Base-by-base conservation (phyloP, 2,797 vertebrate genomes). In the Hoplostethus mediterraneus region DNA sequence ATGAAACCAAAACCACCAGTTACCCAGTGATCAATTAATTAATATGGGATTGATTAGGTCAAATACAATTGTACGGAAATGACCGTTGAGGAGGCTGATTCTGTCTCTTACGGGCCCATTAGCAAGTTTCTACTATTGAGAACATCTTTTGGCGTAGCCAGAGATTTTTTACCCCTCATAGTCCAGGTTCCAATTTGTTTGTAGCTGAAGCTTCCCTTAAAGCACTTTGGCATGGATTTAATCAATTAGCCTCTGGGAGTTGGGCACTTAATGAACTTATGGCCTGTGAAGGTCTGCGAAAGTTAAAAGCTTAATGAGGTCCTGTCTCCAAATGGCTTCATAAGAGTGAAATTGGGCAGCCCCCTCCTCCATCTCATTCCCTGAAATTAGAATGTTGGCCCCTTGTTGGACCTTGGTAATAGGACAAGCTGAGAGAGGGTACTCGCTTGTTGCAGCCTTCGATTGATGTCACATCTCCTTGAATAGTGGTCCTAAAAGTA, bases 271-370 rank as follows among this genome's bases (percentile, higher is more conserved):
- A 90, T 91, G 80, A 91, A 88, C 87, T 79, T 63, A 62, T 84
- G 82, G 82, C 77, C 81, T 82, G 78, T 87, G 85, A 92, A 91
- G 85, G 85, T 91, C 88, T 77, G 63, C 67, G 63, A 81, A 92
- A 90, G 88, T 87, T 84, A 83, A 86, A 87, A 73, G 67, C 80
- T 73, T 93, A 91, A 94, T 90, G 82, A 93, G 77, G 81, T 80
- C 75, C 75, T 66, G 67, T 2, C 9, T 85, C 54, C 77, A 90
- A 89, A 90, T 89, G 73, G 79, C 70, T 84, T 88, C 80, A 84
- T 78, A 67, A 88, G 82, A 83, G 68, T 77, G 47, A 82, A 89
- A 78, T 63, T 74, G 51, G n/a, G 45, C 69, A 48, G 42, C 61
- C 36, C 63, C 12, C 25, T 67, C 21, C 70, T 84, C 63, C 60